Base-by-base conservation (phyloP, 2,888 invertebrate genomes). In the Pterostichus madidus region DNA sequence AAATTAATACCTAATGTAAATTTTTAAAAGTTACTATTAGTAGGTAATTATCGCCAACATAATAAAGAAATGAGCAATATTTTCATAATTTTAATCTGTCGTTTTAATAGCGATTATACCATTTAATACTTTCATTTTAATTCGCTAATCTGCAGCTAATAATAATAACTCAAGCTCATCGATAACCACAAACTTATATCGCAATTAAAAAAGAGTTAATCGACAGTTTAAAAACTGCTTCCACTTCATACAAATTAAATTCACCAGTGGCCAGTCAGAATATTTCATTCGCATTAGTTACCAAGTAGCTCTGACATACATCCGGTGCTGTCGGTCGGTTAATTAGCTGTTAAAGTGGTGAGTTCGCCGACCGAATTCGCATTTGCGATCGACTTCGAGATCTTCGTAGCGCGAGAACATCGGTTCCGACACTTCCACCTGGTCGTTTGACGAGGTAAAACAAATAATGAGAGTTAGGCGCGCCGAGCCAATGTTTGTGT, bases 181-280 rank as follows among this genome's bases (percentile, higher is more conserved):
- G 68, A 71, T 71, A 17, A 71, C 68, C 44, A 71, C 68, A 44
- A 71, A 39, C 17, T 71, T 71, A 71, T 44, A 71, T 24, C 44
- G 68, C 68, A 71, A 71, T 71, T 71, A 71, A 71, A 71, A 71
- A 71, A 44, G 68, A 71, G 39, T 71, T 71, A 71, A 71, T 71
- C 68, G 68, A 71, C 68, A 71, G 68, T 71, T 71, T 39, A 17
- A 71, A 71, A 71, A 64, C 35, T 64, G 64, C 35, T n/a, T 64
- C 32, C 32, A 31, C 10, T 11, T 13, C 64, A 49, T 49, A 11
- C 49, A 49, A 49, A 49, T 49, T 49, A 49, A 49, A 49, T 49
- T 49, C 13, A n/a, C 5, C 49, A 49, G 49, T 49, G 49, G 49
- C 49, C 49, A n/a, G 49, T 49, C 49, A 49, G 56, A 56, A 56